Evolutionary conservation across 2,113 vertebrate genomes (phyloP).

Genomic region (Apteryx mantelli): DNA sequence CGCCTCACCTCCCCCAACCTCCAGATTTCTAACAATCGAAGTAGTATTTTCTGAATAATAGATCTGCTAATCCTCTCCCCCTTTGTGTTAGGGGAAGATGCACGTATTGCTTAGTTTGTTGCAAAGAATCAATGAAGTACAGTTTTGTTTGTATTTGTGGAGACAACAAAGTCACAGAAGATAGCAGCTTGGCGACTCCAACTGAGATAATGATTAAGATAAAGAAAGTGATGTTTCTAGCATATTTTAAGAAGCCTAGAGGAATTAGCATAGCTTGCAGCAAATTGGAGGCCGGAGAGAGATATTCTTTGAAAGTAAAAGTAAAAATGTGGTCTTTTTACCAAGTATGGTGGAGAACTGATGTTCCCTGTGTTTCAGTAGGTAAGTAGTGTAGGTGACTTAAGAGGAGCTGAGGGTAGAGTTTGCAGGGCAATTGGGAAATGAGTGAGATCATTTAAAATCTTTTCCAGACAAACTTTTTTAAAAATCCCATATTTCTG

Average conservation of each 20-base stretch:
- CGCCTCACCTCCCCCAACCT: neutral
- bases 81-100: neutral
- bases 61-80: neutral
- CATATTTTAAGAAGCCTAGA: neutral
- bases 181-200: neutral
- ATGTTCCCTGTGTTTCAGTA: neutral
- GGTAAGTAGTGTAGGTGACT: neutral
- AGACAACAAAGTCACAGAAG: neutral
- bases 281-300: neutral
- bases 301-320: neutral
- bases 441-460: neutral
- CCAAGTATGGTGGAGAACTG: neutral
- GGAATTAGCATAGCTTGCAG: neutral
- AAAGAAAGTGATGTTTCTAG: neutral
- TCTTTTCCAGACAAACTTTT: neutral
- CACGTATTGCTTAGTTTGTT: neutral
- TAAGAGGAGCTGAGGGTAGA: neutral
- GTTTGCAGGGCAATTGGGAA: neutral
- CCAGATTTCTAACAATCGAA: neutral
- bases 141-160: neutral
- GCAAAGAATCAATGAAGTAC: neutral
- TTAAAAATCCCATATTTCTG: neutral
- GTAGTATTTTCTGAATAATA: neutral
- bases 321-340: neutral
- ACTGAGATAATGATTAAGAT: conserved; percentile 42